These are phyloP conservation scores for Rhineura floridana DNA, from an alignment of 2,113 vertebrate genomes.

Conservation along the genomic window DNA sequence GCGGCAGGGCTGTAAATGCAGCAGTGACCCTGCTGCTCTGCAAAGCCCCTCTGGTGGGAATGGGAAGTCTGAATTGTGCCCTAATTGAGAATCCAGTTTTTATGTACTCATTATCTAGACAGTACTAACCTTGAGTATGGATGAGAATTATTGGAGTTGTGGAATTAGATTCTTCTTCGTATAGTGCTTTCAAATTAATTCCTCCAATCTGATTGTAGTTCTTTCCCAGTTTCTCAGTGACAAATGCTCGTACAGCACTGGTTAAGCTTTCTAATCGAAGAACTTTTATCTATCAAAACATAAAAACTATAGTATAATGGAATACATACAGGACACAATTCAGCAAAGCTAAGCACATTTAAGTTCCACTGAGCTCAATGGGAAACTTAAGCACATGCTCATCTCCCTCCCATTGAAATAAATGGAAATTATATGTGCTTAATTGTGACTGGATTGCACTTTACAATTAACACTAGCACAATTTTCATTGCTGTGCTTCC, in stretches of 20 bases:
- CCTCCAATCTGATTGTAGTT: conserved; percentile 52
- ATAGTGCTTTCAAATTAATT: conserved; percentile 55
- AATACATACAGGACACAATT: background rate
- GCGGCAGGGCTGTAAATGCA: too few relatives aligned
- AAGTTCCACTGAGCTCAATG: background rate
- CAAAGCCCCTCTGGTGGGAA: too few relatives aligned
- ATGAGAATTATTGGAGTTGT: conserved; percentile 62
- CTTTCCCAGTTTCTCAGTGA: conserved; percentile 67
- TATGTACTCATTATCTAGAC: background rate
- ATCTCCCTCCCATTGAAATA: background rate
- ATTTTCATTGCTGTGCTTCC: background rate
- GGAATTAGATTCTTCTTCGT: conserved; percentile 51
- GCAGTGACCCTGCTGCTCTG: too few relatives aligned
- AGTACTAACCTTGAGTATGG: conserved; percentile 62
- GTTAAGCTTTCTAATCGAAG: conserved; percentile 66
- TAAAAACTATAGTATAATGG: background rate
- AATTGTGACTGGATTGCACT: background rate
- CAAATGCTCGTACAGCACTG: conserved; percentile 59
- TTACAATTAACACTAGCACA: background rate
- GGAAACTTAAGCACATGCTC: background rate
- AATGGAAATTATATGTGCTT: background rate
- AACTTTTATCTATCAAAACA: conserved; percentile 70
- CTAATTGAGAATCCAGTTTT: background rate
- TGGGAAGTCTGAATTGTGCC: too few relatives aligned
- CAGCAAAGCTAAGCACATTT: background rate